Base-by-base conservation (phyloP, 2,113 vertebrate genomes). In the Helogale parvula region DNA sequence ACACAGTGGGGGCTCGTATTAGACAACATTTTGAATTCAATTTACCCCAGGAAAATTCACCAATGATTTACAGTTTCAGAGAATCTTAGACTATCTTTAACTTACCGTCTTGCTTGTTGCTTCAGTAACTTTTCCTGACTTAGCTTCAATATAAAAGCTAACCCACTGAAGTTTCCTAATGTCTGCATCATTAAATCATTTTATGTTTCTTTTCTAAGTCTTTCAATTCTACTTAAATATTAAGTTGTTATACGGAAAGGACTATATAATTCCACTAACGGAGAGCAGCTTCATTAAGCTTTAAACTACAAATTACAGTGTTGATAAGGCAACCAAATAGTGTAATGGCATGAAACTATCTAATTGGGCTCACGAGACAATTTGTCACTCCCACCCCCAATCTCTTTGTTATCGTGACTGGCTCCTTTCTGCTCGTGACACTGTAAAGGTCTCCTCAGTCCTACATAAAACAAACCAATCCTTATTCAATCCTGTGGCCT, bases 1-100 rank as follows among this genome's bases (percentile, higher is more conserved):
- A 33, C 45, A 35, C 31, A 69, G 29, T 29, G 31, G 41, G 16
- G 16, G 13, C 54, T 72, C 52, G 54, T 47, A 41, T 87, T 27
- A 38, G n/a, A 17, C 66, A 68, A 93, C 35, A 77, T 77, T 93
- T 93, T 68, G 23, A 87, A 93, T 87, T 69, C 47, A 87, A 72
- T 72, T 87, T 87, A 68, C 25, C 35, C 47, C 83, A 87, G 29
- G 35, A 45, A 50, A 57, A 45, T 66, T 66, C 7, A 3, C 65
- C 14, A 45, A 19, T 45, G 47, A 45, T 54, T 92, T 57, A 57
- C 29, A 87, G 60, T 29, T 93, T 54, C 68, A 27, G 14, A 87
- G 29, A 7, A 27, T 57, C 12, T 87, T 38, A 57, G 31, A 17
- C 25, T 38, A 29, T 88, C 17, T 10, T 68, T 79, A 29, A 69